A percentile compares a stretch with the other conserved stretches of the same genome.
Conservation (phyloP, 2,888 invertebrate genomes). For the Chirona hameri region DNA sequence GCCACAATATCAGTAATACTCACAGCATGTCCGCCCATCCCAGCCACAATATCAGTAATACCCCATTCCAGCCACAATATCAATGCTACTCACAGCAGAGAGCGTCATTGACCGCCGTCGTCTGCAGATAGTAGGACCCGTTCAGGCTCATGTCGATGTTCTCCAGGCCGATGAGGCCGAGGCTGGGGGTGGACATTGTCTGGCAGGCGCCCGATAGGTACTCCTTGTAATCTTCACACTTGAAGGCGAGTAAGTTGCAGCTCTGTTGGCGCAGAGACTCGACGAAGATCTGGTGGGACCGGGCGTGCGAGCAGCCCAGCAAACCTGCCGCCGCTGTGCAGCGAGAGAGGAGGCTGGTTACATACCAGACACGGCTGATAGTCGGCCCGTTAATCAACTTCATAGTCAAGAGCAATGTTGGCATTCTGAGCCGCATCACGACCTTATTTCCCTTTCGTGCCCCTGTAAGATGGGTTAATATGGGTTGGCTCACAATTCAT, state of each 20-base stretch:
- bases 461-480: too few relatives aligned
- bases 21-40: too few relatives aligned
- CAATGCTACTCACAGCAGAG: background rate
- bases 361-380: too few relatives aligned
- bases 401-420: too few relatives aligned
- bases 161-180: background rate
- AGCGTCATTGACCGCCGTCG: background rate
- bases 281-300: background rate
- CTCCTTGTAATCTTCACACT: background rate
- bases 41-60: too few relatives aligned
- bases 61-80: too few relatives aligned
- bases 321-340: background rate
- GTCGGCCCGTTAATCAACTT: too few relatives aligned
- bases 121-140: constrained; percentile 12
- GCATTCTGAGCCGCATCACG: too few relatives aligned
- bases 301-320: background rate
- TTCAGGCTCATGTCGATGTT: background rate
- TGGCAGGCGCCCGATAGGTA: background rate
- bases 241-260: background rate
- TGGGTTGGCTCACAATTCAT: too few relatives aligned
- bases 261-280: background rate
- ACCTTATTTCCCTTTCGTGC: too few relatives aligned
- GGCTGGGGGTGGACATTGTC: background rate
- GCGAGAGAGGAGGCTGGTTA: too few relatives aligned
- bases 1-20: too few relatives aligned